Percentiles rank a stretch among this genome's conserved stretches.
phyloP scores from a whole-genome alignment of 2,888 invertebrate species.

The Alsophila aescularia region DNA sequence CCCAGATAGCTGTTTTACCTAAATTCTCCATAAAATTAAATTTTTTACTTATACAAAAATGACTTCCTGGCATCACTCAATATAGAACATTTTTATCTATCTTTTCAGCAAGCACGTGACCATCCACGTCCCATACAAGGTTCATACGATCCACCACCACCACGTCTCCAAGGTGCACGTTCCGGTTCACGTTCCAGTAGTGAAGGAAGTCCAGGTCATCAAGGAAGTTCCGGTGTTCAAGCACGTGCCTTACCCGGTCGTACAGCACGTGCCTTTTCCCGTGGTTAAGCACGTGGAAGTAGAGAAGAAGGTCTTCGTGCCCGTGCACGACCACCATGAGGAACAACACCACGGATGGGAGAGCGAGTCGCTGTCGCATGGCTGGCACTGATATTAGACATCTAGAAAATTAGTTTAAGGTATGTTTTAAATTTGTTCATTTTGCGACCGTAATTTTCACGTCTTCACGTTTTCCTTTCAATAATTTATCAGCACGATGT shows the following conservation, averaged over 20 bases:
- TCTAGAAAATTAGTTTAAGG: conserved; percentile 56
- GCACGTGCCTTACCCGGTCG: conserved; percentile 70
- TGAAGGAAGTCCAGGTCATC: conserved; percentile 74
- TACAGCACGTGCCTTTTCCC: conserved; percentile 69
- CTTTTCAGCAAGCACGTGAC: conserved; percentile 68
- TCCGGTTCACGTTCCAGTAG: conserved; percentile 72
- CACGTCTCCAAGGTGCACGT: conserved; percentile 75
- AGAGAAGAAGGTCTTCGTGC: conserved; percentile 74
- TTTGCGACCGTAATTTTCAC: too few relatives aligned
- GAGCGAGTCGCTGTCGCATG: conserved; percentile 76
- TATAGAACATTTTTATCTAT: neutral
- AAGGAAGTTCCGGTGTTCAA: conserved; percentile 75
- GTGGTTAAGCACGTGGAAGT: conserved; percentile 72
- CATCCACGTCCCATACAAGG: conserved; percentile 79
- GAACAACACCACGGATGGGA: conserved; percentile 72
- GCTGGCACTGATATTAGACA: conserved; percentile 72
- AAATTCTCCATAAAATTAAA: too few relatives aligned
- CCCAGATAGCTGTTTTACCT: too few relatives aligned
- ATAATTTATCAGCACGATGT: too few relatives aligned
- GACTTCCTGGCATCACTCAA: neutral
- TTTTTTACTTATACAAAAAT: too few relatives aligned
- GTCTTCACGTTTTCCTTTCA: too few relatives aligned
- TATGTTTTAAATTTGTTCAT: conserved; percentile 30
- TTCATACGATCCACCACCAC: conserved; percentile 78
- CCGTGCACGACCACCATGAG: conserved; percentile 57